Conservation (phyloP, 2,797 vertebrate genomes). For the Kryptolebias ocellatus region DNA sequence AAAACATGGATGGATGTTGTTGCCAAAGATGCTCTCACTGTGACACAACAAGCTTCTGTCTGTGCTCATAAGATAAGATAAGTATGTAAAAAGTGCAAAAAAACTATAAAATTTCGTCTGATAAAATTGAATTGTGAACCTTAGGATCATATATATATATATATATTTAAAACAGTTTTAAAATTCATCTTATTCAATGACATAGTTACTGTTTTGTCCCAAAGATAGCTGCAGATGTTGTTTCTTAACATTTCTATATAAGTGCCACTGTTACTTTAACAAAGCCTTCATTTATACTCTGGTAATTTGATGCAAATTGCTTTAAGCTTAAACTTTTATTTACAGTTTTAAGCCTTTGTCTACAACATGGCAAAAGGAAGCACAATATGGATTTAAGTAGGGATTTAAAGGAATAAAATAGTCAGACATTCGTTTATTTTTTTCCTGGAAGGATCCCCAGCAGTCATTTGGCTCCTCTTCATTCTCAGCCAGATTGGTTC, state of each 20-base stretch:
- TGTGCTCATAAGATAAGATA: background rate
- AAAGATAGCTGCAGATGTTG: background rate
- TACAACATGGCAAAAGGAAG: too few species aligned
- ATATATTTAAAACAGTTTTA: too few species aligned
- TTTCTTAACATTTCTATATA: background rate
- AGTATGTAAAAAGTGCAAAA: too few species aligned
- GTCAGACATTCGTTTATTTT: background rate
- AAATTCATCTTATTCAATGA: background rate
- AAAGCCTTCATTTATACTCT: too few species aligned
- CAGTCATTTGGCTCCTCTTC: constrained; percentile 11
- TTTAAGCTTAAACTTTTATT: too few species aligned
- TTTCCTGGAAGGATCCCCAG: constrained; percentile 11
- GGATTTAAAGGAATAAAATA: constrained; percentile 9
- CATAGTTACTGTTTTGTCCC: background rate
- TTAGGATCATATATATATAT: too few species aligned
- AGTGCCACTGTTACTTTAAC: background rate
- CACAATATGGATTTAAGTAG: too few species aligned
- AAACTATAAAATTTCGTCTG: background rate
- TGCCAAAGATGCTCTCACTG: too few species aligned
- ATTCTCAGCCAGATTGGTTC: constrained; percentile 26
- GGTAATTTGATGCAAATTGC: too few species aligned
- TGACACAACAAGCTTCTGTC: background rate
- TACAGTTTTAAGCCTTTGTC: too few species aligned
- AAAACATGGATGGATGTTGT: constrained; percentile 7
- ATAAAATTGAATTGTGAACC: too few species aligned